Base-by-base conservation (phyloP, 2,113 vertebrate genomes). In the Zosterops hypoxanthus region DNA sequence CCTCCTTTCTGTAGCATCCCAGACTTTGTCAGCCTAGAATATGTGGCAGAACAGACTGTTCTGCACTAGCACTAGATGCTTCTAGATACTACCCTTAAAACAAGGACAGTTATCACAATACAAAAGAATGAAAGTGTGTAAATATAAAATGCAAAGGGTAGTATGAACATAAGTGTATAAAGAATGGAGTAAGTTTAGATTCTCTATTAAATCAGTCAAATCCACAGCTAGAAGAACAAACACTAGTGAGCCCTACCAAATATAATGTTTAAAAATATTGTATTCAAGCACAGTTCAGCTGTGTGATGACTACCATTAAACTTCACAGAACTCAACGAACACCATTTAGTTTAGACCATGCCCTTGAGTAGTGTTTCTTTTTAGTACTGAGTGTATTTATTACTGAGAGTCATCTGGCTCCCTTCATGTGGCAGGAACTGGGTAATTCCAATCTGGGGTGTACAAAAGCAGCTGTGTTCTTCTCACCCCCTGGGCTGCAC, bases 391-490 rank as follows among this genome's bases (percentile, higher is more conserved):
- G 46, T 28, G 46, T 57, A 55, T 79, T 92, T 92, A 83, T 86
- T 76, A 28, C 65, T 22, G 42, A 42, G 82, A 91, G 46, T 33
- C 77, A 70, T 73, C 70, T 65, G 15, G 52, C 41, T 90, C 56
- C 52, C 56, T 86, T 49, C 90, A 44, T 86, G 77, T 33, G 79
- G 57, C 72, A 50, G 2, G 4, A n/a, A 82, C 57, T 34, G 47
- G 34, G 68, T 75, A 83, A 83, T 85, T 94, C 5, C 11, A 42
- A 90, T 41, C 14, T 8, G 82, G 52, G 68, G 6, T 59, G 64
- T 59, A 76, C 83, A 92, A 81, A 82, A 75, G 84, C 88, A 91
- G 59, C 92, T 50, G 87, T 85, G 82, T 61, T 88, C 49, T 88
- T 82, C 82, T 66, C 36, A 55, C 92, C 77, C 88, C 76, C 90